Evolutionary conservation across 2,888 invertebrate genomes (phyloP).

Genomic region (Malacosoma neustria): DNA sequence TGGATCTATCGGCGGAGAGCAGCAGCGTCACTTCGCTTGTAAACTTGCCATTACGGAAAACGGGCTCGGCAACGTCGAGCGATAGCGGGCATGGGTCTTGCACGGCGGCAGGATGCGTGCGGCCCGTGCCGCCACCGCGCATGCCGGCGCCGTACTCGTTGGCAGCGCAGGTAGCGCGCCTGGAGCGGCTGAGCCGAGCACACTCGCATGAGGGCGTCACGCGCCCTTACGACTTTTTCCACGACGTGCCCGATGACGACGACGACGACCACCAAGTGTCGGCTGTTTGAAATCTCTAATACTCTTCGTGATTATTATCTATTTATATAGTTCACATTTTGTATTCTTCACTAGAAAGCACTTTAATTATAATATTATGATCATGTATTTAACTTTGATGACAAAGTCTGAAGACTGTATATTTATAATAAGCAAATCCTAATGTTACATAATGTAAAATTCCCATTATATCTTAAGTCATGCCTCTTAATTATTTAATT

Average conservation of each 20-base stretch:
- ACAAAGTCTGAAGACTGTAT: slow-evolving; percentile 74
- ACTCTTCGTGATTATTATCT: slow-evolving; percentile 50
- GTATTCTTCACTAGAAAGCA: slow-evolving; percentile 72
- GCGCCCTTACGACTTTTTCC: slow-evolving; percentile 82
- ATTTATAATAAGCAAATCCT: slow-evolving; percentile 62
- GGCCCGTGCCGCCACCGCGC: slow-evolving; percentile 80
- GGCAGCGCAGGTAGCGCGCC: slow-evolving; percentile 89
- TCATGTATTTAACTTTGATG: slow-evolving; percentile 64
- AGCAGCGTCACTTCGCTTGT: slow-evolving; percentile 95
- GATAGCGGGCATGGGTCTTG: slow-evolving; percentile 92
- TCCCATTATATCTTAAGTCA: slow-evolving; percentile 50
- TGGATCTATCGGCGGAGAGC: slow-evolving; percentile 94
- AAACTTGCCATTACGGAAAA: slow-evolving; percentile 91
- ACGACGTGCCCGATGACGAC: slow-evolving; percentile 64
- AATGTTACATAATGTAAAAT: slow-evolving; percentile 70
- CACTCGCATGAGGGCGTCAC: slow-evolving; percentile 92
- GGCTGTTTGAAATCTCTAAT: slow-evolving; percentile 57
- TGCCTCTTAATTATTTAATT: slow-evolving; percentile 45
- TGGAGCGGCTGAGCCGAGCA: slow-evolving; percentile 86
- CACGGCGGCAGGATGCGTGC: slow-evolving; percentile 54
- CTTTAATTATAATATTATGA: slow-evolving; percentile 54
- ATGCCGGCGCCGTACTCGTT: slow-evolving; percentile 88
- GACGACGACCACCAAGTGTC: slow-evolving; percentile 72
- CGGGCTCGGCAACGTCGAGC: slow-evolving; percentile 93
- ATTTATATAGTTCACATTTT: slow-evolving; percentile 64